Evolutionary conservation across 2,113 vertebrate genomes (phyloP), one percentile per base, ranked within the genome.

Genomic region (Formicarius rufipectus): DNA sequence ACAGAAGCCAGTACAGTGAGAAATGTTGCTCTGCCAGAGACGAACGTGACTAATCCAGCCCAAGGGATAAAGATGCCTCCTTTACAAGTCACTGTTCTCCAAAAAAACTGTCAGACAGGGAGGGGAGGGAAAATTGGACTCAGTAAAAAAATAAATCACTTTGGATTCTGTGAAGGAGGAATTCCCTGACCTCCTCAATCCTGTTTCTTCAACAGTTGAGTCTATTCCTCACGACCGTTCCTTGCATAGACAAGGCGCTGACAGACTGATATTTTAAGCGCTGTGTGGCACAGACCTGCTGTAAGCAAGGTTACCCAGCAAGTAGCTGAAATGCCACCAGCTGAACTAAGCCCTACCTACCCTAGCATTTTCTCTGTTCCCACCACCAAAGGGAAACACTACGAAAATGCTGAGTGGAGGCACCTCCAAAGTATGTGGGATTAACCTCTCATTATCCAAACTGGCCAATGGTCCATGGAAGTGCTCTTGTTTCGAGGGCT

Each of bases 171-270:
- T 92, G 94, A 93, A 90, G 94, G 88, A 97, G 96, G 96, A 97
- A 95, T 97, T 93, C 94, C 96, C 95, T 97, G 96, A 96, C 93
- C 94, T 96, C 95, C 92, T 94, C 95, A 92, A 92, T 96, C 89
- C 88, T 94, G 85, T 94, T 93, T 95, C 92, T 95, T 93, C 96
- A 96, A 75, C 90, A 96, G 93, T 81, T 89, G 88, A 95, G 94
- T 96, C 95, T 96, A 92, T 94, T 97, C 95, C 90, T 90, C 93
- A 92, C 86, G 69, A 81, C 82, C 24, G 1, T 78, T 95, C 83
- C 83, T 64, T 21, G 85, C 78, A 95, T 52, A 96, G 96, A 96
- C 95, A 95, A 96, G 93, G 95, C 5, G 86, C 85, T 93, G 93
- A 96, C 96, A 97, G 95, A 94, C 76, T 84, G 96, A 77, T 96